Percentiles rank a stretch among this genome's conserved stretches.
Conservation (phyloP, 2,113 vertebrate genomes). For the Cricetomys ansorgei region DNA sequence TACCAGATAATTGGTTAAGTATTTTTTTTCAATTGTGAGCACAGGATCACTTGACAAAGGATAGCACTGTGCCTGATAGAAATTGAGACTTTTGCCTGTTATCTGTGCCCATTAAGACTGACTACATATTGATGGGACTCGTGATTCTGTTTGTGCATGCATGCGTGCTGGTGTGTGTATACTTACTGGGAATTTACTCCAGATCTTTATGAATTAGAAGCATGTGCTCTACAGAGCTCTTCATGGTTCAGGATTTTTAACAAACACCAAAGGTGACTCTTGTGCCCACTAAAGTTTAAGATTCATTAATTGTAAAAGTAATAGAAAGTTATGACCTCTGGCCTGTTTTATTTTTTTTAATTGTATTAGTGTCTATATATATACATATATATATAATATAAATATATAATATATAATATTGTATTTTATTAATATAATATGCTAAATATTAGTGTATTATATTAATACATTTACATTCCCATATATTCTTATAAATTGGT, state of each 20-base stretch:
- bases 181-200: neutral
- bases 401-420: too few species aligned
- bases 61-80: neutral
- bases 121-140: neutral
- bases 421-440: too few species aligned
- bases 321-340: slow-evolving; percentile 28
- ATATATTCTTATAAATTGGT: neutral
- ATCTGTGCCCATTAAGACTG: neutral
- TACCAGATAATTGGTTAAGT: neutral
- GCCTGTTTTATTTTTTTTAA: neutral
- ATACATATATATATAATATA: too few species aligned
- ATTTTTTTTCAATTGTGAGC: neutral
- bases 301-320: slow-evolving; percentile 23
- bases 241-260: neutral
- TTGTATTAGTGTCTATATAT: too few species aligned
- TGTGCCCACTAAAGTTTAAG: neutral
- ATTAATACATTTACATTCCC: slow-evolving; percentile 8
- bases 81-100: neutral
- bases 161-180: neutral
- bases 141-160: neutral
- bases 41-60: neutral
- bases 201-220: neutral
- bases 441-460: too few species aligned
- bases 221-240: neutral
- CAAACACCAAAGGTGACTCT: neutral